A percentile compares a stretch with the other conserved stretches of the same genome.
Evolutionary conservation across 2,797 vertebrate genomes (phyloP).

Genomic region (Silurus lanzhouensis): DNA sequence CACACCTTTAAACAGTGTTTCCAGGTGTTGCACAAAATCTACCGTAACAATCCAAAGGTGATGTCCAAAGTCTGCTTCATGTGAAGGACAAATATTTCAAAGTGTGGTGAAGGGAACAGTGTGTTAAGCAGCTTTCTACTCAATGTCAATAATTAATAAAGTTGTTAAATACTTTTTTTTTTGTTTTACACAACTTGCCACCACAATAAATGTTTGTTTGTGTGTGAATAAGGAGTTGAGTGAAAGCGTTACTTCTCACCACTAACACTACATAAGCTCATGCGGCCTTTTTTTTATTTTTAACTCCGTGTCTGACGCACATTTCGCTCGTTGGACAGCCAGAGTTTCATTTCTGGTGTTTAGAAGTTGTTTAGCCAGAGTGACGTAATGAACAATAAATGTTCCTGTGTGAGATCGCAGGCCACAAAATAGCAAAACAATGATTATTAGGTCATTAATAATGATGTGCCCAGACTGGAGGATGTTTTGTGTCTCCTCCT

Average conservation of each 20-base stretch:
- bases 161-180: not conserved
- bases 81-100: not conserved
- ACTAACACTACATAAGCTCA: not conserved
- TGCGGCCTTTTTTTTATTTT: not conserved
- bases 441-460: not conserved
- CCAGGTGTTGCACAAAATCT: not conserved
- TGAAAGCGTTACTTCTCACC: not conserved
- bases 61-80: not conserved
- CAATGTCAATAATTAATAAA: not conserved
- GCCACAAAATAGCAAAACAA: not conserved
- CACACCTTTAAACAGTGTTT: not conserved
- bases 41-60: not conserved
- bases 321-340: not conserved
- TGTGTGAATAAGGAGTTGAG: not conserved
- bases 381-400: too few species aligned
- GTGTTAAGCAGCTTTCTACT: not conserved
- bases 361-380: too few species aligned
- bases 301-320: not conserved
- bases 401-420: not conserved
- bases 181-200: not conserved
- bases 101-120: not conserved
- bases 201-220: too few species aligned
- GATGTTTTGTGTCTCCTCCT: not conserved
- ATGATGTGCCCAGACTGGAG: not conserved
- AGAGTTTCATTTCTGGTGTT: constrained; percentile 3